Percentiles rank a stretch among this genome's conserved stretches.
Conservation (phyloP, 1,140 invertebrate genomes). For the Drosophila teissieri region DNA sequence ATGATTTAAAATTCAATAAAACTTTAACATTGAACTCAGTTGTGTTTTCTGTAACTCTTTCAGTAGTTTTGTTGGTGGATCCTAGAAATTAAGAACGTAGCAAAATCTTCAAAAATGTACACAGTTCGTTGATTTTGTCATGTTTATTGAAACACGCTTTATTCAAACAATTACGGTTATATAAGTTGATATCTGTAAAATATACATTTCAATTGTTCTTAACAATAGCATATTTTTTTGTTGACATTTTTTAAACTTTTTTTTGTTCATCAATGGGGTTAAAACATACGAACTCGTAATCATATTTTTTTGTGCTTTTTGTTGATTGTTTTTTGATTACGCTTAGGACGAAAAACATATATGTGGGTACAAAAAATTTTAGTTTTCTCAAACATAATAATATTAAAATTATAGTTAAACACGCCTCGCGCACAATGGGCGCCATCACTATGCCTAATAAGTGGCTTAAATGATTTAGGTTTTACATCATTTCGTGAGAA, state of each 20-base stretch:
- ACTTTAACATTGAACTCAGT: neutral
- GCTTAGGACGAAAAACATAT: slow-evolving; percentile 55
- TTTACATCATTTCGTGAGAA: slow-evolving; percentile 25
- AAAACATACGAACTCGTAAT: slow-evolving; percentile 44
- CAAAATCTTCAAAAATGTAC: neutral
- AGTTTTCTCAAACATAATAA: slow-evolving; percentile 68
- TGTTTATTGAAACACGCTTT: slow-evolving; percentile 59
- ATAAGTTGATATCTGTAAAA: slow-evolving; percentile 48
- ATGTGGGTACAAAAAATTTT: slow-evolving; percentile 49
- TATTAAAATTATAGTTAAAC: slow-evolving; percentile 41
- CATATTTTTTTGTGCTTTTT: slow-evolving; percentile 30
- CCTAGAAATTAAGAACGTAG: neutral
- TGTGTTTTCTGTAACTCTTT: neutral
- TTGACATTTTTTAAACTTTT: slow-evolving; percentile 54
- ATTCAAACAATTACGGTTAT: slow-evolving; percentile 61
- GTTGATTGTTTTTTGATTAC: slow-evolving; percentile 40
- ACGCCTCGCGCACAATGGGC: slow-evolving; percentile 17
- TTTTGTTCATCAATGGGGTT: slow-evolving; percentile 46
- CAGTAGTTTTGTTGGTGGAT: neutral
- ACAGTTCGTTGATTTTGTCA: slow-evolving; percentile 49
- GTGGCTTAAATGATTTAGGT: slow-evolving; percentile 30
- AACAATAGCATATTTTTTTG: slow-evolving; percentile 53
- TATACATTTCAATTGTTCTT: slow-evolving; percentile 49
- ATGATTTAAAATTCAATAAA: slow-evolving; percentile 28
- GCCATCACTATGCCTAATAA: slow-evolving; percentile 28